These are phyloP conservation scores for Acanthosepion pharaonis DNA, from an alignment of 2,888 invertebrate genomes.

Conservation along the genomic window DNA sequence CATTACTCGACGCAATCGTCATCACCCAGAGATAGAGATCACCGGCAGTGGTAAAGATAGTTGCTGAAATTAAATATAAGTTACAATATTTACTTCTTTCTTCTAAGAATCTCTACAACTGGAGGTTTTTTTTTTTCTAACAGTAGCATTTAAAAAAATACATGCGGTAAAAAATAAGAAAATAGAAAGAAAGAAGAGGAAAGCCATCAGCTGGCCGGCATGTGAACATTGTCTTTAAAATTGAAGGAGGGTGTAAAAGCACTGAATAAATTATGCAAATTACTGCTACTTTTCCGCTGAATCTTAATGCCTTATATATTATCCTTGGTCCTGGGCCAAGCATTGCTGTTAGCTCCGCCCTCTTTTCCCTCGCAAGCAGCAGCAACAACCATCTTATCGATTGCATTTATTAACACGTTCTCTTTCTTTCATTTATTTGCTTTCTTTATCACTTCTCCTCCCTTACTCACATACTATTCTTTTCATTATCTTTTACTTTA, in stretches of 20 bases:
- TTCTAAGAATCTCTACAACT: too few relatives aligned
- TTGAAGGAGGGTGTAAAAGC: too few relatives aligned
- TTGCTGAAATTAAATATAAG: too few relatives aligned
- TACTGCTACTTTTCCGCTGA: neutral
- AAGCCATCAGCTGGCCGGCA: neutral
- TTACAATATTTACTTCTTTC: too few relatives aligned
- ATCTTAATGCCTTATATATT: neutral
- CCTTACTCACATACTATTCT: neutral
- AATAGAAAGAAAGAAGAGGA: too few relatives aligned
- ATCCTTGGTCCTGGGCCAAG: slow-evolving; percentile 17
- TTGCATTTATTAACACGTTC: neutral
- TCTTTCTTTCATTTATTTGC: neutral
- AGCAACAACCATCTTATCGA: neutral
- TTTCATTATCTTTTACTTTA: neutral
- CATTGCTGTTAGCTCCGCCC: neutral
- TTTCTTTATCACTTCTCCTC: neutral
- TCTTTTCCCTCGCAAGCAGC: neutral
- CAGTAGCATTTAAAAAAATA: too few relatives aligned
- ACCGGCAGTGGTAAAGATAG: too few relatives aligned
- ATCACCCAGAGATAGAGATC: too few relatives aligned
- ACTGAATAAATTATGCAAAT: neutral
- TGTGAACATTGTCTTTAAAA: neutral
- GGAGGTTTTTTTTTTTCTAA: too few relatives aligned
- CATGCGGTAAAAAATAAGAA: too few relatives aligned
- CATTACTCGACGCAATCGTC: too few relatives aligned